phyloP scores from a whole-genome alignment of 2,113 vertebrate species.

The Gopherus flavomarginatus region DNA sequence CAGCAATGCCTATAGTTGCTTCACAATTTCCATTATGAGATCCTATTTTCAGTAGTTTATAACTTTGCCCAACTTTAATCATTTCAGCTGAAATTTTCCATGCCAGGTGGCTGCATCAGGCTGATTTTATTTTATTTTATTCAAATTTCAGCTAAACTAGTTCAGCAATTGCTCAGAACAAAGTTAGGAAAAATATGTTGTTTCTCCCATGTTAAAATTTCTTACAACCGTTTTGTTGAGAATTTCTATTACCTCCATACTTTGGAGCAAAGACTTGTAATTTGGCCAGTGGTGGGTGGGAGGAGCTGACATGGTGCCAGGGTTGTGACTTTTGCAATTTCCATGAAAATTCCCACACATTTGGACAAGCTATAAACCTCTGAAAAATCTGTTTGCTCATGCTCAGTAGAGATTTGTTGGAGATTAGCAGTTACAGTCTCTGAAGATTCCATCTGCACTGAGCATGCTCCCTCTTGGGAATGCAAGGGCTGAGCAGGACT shows the following conservation, averaged over 20 bases:
- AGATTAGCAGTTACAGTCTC: background rate
- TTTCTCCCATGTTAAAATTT: background rate
- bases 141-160: background rate
- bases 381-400: background rate
- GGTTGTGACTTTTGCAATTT: background rate
- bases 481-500: background rate
- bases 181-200: background rate
- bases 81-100: background rate
- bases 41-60: background rate
- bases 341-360: conserved; percentile 26
- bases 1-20: background rate
- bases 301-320: background rate
- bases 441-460: background rate
- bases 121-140: background rate
- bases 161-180: background rate
- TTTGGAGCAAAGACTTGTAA: background rate
- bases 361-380: background rate
- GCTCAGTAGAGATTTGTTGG: background rate
- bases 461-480: fast-evolving
- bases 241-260: background rate
- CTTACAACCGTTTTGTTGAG: background rate
- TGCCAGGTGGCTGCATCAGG: background rate
- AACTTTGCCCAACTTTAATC: background rate
- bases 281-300: background rate
- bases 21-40: background rate